Evolutionary conservation across 2,888 invertebrate species (phyloP), one percentile per base, ranked within the genome.

Genomic region (Homarus gammarus): DNA sequence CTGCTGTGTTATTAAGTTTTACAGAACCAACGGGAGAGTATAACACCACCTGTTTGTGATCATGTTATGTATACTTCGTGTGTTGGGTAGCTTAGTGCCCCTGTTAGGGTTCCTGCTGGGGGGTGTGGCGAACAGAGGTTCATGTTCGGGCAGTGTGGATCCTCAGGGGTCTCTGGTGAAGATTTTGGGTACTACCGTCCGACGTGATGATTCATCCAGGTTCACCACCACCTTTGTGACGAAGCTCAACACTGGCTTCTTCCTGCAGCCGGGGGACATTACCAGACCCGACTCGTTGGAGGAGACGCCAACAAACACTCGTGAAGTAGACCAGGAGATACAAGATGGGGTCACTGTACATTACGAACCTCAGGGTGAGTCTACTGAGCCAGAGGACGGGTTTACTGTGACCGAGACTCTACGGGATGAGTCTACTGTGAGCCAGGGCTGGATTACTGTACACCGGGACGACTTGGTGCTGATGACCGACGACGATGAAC

Each of bases 191-290:
- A 22, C 18, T 44, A 8, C 44, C 44, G n/a, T 40, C 40, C 40
- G n/a, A 33, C 12, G 64, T 12, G 27, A 36, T n/a, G n/a, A n/a
- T n/a, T n/a, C n/a, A n/a, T n/a, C n/a, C n/a, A n/a, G n/a, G n/a
- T n/a, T n/a, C n/a, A 64, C 64, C 18, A 40, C 44, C 31, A 78
- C 68, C 5, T 81, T 72, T 44, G 40, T 73, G 31, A 56, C 75
- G 33, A 84, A 33, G 18, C 51, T 84, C n/a, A 84, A 84, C 51
- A 72, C 84, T 15, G 75, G 75, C 1, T 15, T 84, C 12, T 49
- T 84, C 51, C 73, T 84, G 12, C 18, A 81, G 3, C 27, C 72
- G 8, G 51, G 72, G 22, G 27, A 77, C 44, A 64, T 2, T 0
- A 44, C 68, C 8, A 44, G 27, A 73, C 2, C 44, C 3, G 61